Percentiles rank a stretch among this genome's conserved stretches.
These are phyloP conservation scores for Enteromius argenteus DNA, from an alignment of 2,797 vertebrate genomes.

Conservation along the genomic window DNA sequence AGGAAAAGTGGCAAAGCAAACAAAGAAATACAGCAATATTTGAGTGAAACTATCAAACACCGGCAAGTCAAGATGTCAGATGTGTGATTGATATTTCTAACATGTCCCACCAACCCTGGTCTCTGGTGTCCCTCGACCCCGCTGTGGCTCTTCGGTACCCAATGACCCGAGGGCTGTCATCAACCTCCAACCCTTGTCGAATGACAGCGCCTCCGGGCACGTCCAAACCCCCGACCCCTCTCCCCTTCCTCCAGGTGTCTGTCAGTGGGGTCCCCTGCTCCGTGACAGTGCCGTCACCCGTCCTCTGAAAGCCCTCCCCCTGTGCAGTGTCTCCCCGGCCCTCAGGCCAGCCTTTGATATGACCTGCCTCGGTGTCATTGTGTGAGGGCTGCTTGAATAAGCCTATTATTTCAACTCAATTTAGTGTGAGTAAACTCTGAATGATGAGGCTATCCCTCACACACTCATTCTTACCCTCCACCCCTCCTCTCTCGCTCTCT, in stretches of 20 bases:
- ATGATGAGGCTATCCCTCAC: constrained; percentile 74
- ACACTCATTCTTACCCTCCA: constrained; percentile 66
- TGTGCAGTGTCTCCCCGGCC: constrained; percentile 67
- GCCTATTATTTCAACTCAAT: constrained; percentile 87
- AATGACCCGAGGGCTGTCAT: constrained; percentile 76
- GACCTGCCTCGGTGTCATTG: constrained; percentile 80
- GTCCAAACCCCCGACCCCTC: constrained; percentile 69
- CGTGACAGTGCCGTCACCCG: constrained; percentile 71
- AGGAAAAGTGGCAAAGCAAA: not conserved
- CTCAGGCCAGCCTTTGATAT: constrained; percentile 79
- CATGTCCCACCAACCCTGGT: constrained; percentile 78
- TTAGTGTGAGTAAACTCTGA: constrained; percentile 86
- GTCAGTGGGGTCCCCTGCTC: constrained; percentile 79
- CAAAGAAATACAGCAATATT: constrained; percentile 21
- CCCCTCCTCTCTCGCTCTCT: constrained; percentile 45
- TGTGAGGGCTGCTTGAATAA: constrained; percentile 79
- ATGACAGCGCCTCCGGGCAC: constrained; percentile 82
- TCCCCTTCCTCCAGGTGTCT: constrained; percentile 81
- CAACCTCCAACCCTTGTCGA: constrained; percentile 73
- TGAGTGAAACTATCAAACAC: constrained; percentile 47
- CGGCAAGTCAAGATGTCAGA: constrained; percentile 74
- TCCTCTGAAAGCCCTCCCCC: constrained; percentile 71
- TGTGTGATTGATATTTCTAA: constrained; percentile 74
- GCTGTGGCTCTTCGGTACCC: constrained; percentile 69
- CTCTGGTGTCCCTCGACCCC: constrained; percentile 51